These are phyloP conservation scores for Hylyphantes graminicola DNA, from an alignment of 1,140 invertebrate species.

Conservation along the genomic window DNA sequence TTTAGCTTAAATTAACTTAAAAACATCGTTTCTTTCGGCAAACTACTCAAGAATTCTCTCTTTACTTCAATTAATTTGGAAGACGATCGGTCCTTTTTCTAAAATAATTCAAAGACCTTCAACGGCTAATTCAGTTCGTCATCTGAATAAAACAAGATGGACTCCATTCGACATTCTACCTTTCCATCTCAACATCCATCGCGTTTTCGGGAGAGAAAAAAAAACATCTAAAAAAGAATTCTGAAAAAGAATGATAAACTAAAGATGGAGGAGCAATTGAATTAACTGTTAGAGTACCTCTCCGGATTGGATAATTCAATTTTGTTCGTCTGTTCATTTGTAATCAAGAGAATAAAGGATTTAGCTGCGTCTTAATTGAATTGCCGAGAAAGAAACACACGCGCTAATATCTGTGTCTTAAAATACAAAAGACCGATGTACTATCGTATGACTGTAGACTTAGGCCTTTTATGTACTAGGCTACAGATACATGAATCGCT, in stretches of 20 bases:
- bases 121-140: neutral
- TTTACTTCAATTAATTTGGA: too few relatives aligned
- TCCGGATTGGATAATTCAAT: constrained; percentile 46
- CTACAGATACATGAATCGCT: too few relatives aligned
- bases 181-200: neutral
- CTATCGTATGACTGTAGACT: too few relatives aligned
- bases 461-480: too few relatives aligned
- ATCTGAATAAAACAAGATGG: too few relatives aligned
- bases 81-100: too few relatives aligned
- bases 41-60: too few relatives aligned
- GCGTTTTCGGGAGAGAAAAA: neutral
- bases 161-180: too few relatives aligned
- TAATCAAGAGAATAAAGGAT: constrained; percentile 55
- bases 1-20: too few relatives aligned
- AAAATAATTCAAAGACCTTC: neutral
- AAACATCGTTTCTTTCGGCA: too few relatives aligned
- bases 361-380: constrained; percentile 51
- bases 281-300: constrained; percentile 40
- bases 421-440: too few relatives aligned
- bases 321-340: constrained; percentile 45
- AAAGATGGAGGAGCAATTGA: constrained; percentile 39
- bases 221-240: neutral
- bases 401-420: constrained; percentile 4
- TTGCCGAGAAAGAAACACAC: constrained; percentile 41
- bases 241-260: constrained; percentile 10